phyloP scores from a whole-genome alignment of 2,888 invertebrate species.

The Trachelus stipa region DNA sequence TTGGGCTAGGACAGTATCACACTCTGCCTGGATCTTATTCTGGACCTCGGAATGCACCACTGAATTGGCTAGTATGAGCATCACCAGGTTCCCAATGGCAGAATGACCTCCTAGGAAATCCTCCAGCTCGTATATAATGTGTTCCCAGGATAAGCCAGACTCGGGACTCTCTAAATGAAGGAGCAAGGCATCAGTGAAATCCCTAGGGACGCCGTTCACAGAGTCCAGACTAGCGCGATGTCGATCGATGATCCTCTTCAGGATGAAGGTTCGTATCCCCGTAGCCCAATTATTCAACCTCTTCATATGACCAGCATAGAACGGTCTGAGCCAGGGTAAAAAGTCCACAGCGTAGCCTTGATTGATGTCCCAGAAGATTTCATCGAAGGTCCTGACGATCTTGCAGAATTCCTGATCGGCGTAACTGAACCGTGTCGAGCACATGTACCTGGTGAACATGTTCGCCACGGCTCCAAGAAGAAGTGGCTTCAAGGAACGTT shows the following conservation, averaged over 20 bases:
- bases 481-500: conserved; percentile 75
- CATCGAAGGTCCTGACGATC: conserved; percentile 81
- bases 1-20: conserved; percentile 70
- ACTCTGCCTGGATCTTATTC: conserved; percentile 76
- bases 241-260: conserved; percentile 77
- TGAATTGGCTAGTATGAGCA: conserved; percentile 79
- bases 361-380: conserved; percentile 93
- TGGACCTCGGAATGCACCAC: conserved; percentile 76
- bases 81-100: conserved; percentile 86
- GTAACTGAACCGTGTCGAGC: conserved; percentile 80
- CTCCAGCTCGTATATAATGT: conserved; percentile 85
- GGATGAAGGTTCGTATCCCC: conserved; percentile 79
- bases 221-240: conserved; percentile 71
- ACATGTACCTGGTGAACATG: conserved; percentile 90
- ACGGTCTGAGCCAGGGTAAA: conserved; percentile 82
- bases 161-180: conserved; percentile 76
- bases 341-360: conserved; percentile 90
- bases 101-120: conserved; percentile 91
- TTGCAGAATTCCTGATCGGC: conserved; percentile 76
- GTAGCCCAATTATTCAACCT: conserved; percentile 78
- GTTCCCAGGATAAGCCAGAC: conserved; percentile 78
- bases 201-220: conserved; percentile 69
- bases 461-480: conserved; percentile 82
- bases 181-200: conserved; percentile 84
- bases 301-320: conserved; percentile 77